A percentile compares a stretch with the other conserved stretches of the same genome.
phyloP scores from a whole-genome alignment of 2,113 vertebrate species.

The Brachionichthys hirsutus region DNA sequence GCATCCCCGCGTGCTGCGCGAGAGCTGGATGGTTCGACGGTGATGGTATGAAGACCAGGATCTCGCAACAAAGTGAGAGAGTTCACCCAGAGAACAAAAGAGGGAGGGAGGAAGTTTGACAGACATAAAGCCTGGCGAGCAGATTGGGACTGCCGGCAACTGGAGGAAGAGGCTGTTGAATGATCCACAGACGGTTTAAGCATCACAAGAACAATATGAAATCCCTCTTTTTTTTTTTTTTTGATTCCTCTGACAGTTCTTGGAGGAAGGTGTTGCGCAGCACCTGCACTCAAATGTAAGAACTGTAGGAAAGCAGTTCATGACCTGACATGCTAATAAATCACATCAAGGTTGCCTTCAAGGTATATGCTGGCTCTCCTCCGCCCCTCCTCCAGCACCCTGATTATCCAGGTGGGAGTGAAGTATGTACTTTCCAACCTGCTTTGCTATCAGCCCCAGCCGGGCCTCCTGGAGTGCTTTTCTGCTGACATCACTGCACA shows the following conservation, averaged over 20 bases:
- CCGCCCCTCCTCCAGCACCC: conserved; percentile 31
- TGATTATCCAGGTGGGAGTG: conserved; percentile 80
- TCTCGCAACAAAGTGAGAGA: conserved; percentile 77
- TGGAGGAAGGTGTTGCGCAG: conserved; percentile 3
- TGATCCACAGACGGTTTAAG: conserved; percentile 49
- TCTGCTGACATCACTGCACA: conserved; percentile 79
- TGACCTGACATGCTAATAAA: conserved; percentile 50
- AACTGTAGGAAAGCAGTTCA: conserved; percentile 35
- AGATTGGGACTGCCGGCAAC: conserved; percentile 73
- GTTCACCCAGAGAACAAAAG: conserved; percentile 81
- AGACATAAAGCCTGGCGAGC: conserved; percentile 74
- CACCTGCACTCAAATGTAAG: conserved; percentile 46
- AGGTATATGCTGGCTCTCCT: conserved; percentile 15
- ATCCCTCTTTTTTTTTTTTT: conserved; percentile 8
- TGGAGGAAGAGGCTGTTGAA: conserved; percentile 48
- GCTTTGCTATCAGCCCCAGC: conserved; percentile 61
- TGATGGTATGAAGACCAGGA: conserved; percentile 79
- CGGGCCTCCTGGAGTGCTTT: conserved; percentile 78
- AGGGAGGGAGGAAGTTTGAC: conserved; percentile 68
- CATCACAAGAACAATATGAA: conserved; percentile 29
- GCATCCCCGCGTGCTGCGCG: conserved; percentile 64
- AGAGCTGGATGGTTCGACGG: conserved; percentile 64
- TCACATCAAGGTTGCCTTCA: conserved; percentile 40
- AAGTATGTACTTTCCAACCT: conserved; percentile 71
- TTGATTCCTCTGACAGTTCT: conserved; percentile 10